Evolutionary conservation across 2,797 vertebrate genomes (phyloP).

Genomic region (Antrozous pallidus): DNA sequence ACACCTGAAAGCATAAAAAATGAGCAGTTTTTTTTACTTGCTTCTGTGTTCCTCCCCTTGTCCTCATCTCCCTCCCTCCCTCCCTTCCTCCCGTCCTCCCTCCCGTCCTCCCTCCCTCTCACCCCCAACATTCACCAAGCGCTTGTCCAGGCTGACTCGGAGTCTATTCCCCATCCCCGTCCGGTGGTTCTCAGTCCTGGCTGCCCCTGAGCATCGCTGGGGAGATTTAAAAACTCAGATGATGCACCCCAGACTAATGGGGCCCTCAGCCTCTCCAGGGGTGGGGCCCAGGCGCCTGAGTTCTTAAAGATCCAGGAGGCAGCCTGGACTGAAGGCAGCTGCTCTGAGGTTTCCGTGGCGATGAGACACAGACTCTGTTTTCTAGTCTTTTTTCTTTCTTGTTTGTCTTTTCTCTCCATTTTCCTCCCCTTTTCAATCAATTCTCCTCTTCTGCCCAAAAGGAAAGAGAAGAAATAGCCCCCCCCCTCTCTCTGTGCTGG

Average conservation of each 20-base stretch:
- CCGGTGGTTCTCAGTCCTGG: background rate
- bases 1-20: background rate
- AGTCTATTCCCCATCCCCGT: accelerated
- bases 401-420: background rate
- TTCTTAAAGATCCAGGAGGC: background rate
- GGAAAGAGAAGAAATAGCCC: background rate
- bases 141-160: accelerated
- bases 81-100: no score
- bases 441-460: background rate
- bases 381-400: background rate
- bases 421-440: background rate
- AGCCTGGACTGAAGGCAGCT: background rate
- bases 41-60: background rate
- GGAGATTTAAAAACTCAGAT: background rate
- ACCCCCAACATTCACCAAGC: accelerated
- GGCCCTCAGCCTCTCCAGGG: background rate
- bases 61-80: background rate
- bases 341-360: background rate
- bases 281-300: accelerated
- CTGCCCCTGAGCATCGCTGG: background rate
- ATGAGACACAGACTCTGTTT: background rate
- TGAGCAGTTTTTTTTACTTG: background rate
- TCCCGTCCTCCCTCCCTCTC: background rate
- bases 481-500: accelerated
- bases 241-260: background rate